Evolutionary conservation across 2,797 vertebrate genomes (phyloP).

Genomic region (Molossus alvarezi): DNA sequence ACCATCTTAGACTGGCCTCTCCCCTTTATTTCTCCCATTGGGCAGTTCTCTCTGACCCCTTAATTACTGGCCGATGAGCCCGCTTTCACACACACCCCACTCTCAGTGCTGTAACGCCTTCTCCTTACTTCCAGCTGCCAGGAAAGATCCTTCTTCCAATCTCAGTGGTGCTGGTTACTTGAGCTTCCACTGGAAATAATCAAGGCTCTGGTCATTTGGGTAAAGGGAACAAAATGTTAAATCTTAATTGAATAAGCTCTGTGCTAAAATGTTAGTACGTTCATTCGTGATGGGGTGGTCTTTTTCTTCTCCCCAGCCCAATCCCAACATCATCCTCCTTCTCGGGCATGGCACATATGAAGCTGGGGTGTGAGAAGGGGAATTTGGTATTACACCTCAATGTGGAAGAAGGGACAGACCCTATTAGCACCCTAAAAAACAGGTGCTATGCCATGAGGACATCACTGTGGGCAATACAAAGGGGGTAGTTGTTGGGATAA

Average conservation of each 20-base stretch:
- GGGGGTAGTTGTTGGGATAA: background rate
- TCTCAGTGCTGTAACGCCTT: background rate
- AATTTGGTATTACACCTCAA: background rate
- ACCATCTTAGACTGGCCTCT: background rate
- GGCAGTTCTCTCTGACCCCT: background rate
- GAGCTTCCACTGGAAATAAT: conserved; percentile 3
- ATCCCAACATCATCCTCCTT: background rate
- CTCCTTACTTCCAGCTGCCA: background rate
- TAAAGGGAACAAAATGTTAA: background rate
- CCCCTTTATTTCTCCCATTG: background rate
- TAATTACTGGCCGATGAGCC: background rate
- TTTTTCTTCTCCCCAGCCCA: background rate
- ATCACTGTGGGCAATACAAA: background rate
- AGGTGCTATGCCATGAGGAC: background rate
- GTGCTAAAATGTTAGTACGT: background rate
- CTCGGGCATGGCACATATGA: background rate
- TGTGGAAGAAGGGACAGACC: background rate
- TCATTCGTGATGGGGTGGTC: background rate
- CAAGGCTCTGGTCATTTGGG: background rate
- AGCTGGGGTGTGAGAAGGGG: background rate
- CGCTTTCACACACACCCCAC: background rate
- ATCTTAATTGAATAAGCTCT: conserved; percentile 7
- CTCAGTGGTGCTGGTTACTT: background rate
- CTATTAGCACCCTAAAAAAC: background rate
- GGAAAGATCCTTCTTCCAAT: background rate